Percentiles rank a stretch among this genome's conserved stretches.
Conservation (phyloP, 2,797 vertebrate genomes). For the Crenichthys baileyi region DNA sequence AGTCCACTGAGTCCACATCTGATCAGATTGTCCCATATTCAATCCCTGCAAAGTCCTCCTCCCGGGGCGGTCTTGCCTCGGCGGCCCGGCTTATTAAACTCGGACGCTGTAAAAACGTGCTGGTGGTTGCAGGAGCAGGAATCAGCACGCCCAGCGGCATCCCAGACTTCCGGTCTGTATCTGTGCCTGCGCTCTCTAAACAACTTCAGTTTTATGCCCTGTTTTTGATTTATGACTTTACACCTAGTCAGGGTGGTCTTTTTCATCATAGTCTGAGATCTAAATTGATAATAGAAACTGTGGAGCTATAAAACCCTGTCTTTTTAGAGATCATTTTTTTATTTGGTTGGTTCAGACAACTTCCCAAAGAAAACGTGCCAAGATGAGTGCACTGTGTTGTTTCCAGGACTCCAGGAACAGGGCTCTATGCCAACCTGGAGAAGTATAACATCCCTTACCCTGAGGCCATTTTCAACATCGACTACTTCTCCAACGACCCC, state of each 20-base stretch:
- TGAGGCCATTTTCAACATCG: slow-evolving; percentile 83
- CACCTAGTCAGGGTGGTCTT: background rate
- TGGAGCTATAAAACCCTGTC: background rate
- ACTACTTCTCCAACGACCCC: slow-evolving; percentile 83
- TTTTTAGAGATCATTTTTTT: background rate
- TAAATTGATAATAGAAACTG: background rate
- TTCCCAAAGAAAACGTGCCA: background rate
- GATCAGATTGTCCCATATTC: slow-evolving; percentile 5
- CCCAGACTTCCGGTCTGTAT: slow-evolving; percentile 76
- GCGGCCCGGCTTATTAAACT: slow-evolving; percentile 81
- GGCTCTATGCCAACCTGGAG: slow-evolving; percentile 82
- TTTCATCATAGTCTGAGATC: background rate
- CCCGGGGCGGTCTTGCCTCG: slow-evolving; percentile 66
- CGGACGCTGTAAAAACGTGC: slow-evolving; percentile 78
- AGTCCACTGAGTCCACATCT: slow-evolving; percentile 25
- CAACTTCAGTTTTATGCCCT: background rate
- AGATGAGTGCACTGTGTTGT: background rate
- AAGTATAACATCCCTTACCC: slow-evolving; percentile 83
- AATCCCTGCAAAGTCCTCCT: slow-evolving; percentile 16
- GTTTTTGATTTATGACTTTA: background rate
- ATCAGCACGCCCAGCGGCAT: slow-evolving; percentile 87
- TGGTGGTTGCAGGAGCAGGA: slow-evolving; percentile 85
- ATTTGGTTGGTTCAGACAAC: background rate
- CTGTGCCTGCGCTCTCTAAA: background rate
- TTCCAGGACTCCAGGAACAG: slow-evolving; percentile 82